A percentile compares a stretch with the other conserved stretches of the same genome.
Evolutionary conservation across 2,113 vertebrate species (phyloP).

Genomic region (Saimiri boliviensis): DNA sequence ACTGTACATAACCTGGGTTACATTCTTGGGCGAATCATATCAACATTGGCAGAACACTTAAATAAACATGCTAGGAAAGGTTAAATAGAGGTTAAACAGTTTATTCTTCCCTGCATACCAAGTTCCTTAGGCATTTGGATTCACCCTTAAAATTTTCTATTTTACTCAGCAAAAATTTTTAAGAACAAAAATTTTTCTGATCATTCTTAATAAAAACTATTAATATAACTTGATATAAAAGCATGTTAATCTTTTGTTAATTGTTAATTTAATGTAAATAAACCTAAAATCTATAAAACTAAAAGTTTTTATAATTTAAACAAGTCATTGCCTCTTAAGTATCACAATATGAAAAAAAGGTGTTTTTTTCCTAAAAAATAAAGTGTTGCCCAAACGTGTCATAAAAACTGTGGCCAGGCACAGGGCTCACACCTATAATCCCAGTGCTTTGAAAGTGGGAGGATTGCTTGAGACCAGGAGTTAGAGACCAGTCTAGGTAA

Average conservation of each 20-base stretch:
- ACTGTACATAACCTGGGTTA: conserved; percentile 70
- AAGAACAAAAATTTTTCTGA: conserved; percentile 50
- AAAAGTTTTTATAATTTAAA: too few relatives aligned
- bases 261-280: not conserved
- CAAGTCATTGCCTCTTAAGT: too few relatives aligned
- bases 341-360: too few relatives aligned
- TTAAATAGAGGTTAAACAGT: conserved; percentile 68
- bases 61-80: conserved; percentile 69
- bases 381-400: too few relatives aligned
- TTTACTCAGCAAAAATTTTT: conserved; percentile 36
- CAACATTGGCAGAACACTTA: conserved; percentile 70
- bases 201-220: not conserved
- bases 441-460: too few relatives aligned
- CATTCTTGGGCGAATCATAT: conserved; percentile 76
- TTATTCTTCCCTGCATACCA: conserved; percentile 47
- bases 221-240: not conserved
- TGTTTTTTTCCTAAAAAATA: too few relatives aligned
- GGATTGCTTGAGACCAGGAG: too few relatives aligned
- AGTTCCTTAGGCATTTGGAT: conserved; percentile 32
- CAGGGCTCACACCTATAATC: too few relatives aligned
- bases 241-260: conserved; percentile 4
- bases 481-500: too few relatives aligned
- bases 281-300: not conserved
- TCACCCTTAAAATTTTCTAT: conserved; percentile 22
- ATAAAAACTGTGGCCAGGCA: too few relatives aligned